phyloP scores from a whole-genome alignment of 2,797 vertebrate genomes.

The Enteromius thamalakanensis region DNA sequence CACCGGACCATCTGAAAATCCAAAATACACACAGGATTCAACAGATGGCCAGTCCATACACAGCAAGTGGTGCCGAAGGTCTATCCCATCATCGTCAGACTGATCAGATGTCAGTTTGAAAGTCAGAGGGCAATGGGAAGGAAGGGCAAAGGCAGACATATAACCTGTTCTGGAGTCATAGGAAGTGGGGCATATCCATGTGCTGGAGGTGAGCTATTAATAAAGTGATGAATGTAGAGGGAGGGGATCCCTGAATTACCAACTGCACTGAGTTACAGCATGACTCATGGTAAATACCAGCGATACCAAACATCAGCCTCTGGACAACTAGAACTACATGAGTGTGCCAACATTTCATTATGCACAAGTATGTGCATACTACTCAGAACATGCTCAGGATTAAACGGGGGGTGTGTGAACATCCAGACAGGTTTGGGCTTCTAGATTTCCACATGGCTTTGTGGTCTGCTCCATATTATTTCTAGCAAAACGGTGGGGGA shows the following conservation, averaged over 20 bases:
- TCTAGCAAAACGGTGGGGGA: neutral
- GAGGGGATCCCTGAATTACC: conserved; percentile 55
- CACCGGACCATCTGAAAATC: conserved; percentile 1
- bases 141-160: conserved; percentile 25
- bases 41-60: conserved; percentile 17
- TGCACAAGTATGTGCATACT: neutral
- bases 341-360: neutral
- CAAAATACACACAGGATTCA: neutral
- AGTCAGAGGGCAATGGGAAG: neutral
- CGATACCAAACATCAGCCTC: neutral
- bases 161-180: conserved; percentile 22
- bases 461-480: neutral
- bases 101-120: conserved; percentile 20
- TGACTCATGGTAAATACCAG: conserved; percentile 29
- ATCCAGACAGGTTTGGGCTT: neutral
- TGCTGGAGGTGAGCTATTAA: conserved; percentile 54
- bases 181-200: conserved; percentile 31
- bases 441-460: neutral
- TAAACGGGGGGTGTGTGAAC: conserved; percentile 13
- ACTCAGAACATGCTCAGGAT: neutral
- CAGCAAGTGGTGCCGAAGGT: neutral
- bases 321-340: neutral
- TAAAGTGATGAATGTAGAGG: conserved; percentile 34
- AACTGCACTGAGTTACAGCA: conserved; percentile 47
- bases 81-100: neutral